Evolutionary conservation across 1,140 invertebrate species (phyloP), one percentile per base, ranked within the genome.

Genomic region (Drosophila rhopaloa): DNA sequence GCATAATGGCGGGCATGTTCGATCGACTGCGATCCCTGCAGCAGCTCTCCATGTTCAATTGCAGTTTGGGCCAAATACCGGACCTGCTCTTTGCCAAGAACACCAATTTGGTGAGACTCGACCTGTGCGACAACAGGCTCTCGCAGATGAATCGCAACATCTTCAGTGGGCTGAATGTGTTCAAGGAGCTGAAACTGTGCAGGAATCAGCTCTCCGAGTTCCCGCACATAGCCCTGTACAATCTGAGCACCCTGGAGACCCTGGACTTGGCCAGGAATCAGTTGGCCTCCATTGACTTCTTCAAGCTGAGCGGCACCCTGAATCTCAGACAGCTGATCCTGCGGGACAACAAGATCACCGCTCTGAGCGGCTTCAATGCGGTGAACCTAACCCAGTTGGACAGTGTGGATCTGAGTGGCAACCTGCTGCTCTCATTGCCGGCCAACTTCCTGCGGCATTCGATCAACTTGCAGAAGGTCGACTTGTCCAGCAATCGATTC

Each of bases 401-500:
- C 1, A 94, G 94, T 0, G 94, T 97, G 35, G 96, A 97, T 91
- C 93, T 97, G 32, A 96, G 95, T 74, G 94, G 95, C 35, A 97
- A 97, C 86, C 92, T 94, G 38, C 85, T 97, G 57, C 94, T 95
- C n/a, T 94, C 95, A n/a, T 92, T 98, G 43, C 96, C 96, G 5
- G 95, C 95, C 1, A 97, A 97, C 81, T 97, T 98, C 90, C 96
- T 98, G 76, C 94, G 95, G 55, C 94, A 96, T 85, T 95, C 95
- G 46, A 92, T 94, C 63, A 93, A 95, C 75, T 82, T 98, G 37
- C 94, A 95, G 67, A 94, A 95, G 41, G 94, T 98, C 1, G 96
- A 97, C 90, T 91, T 98, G 24, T 96, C 97, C 0, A 94, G 94
- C 55, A 98, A 98, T 93, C 94, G 95, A 47, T 97, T 98, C 66